A percentile compares a stretch with the other conserved stretches of the same genome.
These are phyloP conservation scores for Sylvia atricapilla DNA, from an alignment of 2,113 vertebrate genomes.

Conservation along the genomic window DNA sequence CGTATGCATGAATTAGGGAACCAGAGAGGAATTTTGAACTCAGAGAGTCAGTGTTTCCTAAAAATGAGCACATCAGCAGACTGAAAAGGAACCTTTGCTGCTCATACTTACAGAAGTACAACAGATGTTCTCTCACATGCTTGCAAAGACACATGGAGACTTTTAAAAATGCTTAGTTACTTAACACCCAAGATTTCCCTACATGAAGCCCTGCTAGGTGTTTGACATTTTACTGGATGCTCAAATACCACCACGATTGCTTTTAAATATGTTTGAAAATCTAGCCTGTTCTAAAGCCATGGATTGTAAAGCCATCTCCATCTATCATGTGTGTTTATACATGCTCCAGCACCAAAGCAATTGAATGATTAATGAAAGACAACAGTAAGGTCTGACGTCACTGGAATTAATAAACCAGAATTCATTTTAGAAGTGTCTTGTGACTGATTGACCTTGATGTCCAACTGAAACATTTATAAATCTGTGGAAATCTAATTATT, in stretches of 20 bases:
- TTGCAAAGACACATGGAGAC: not conserved
- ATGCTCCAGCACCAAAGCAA: not conserved
- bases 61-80: not conserved
- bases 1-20: not conserved
- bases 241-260: not conserved
- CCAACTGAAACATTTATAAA: not conserved
- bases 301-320: not conserved
- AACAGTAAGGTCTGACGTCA: not conserved
- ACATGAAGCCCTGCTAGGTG: not conserved
- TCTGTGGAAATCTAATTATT: constrained; percentile 43
- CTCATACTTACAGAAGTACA: not conserved
- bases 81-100: not conserved
- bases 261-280: not conserved
- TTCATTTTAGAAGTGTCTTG: not conserved
- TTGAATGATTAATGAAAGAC: not conserved
- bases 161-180: not conserved
- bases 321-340: not conserved
- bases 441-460: constrained; percentile 26
- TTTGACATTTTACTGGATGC: not conserved
- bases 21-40: not conserved
- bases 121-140: not conserved
- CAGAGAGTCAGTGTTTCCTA: not conserved
- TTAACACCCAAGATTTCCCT: not conserved
- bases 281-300: not conserved
- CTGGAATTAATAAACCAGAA: constrained; percentile 21